Conservation (phyloP, 2,888 invertebrate genomes). For the Tenthredo livida region DNA sequence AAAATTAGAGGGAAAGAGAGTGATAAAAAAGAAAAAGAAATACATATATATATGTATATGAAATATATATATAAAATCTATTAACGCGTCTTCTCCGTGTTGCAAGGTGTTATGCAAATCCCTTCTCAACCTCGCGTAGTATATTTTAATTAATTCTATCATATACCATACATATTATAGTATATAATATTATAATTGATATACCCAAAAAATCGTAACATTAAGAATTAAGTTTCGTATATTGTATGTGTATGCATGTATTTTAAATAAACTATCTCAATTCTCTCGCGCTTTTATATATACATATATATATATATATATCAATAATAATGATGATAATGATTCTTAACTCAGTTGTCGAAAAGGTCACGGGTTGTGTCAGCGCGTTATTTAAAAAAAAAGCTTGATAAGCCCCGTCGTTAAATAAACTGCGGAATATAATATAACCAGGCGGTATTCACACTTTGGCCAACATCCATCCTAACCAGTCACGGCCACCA, state of each 20-base stretch:
- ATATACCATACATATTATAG: not conserved
- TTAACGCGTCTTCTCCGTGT: not conserved
- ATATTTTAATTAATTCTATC: not conserved
- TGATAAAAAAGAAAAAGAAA: not conserved
- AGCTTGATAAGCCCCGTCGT: conserved; percentile 16
- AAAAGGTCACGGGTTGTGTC: conserved; percentile 33
- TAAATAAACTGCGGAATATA: conserved; percentile 29
- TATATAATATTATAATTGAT: too few relatives aligned
- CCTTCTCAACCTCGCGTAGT: not conserved
- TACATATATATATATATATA: too few relatives aligned
- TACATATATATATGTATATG: not conserved
- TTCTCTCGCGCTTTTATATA: not conserved
- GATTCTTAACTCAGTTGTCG: not conserved
- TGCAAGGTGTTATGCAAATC: conserved; percentile 11
- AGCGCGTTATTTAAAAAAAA: not conserved
- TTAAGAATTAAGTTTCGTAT: too few relatives aligned
- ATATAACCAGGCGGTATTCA: conserved; percentile 11
- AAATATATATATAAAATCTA: not conserved
- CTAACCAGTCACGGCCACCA: conserved; percentile 66
- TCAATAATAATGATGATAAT: not conserved
- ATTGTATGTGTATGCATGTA: too few relatives aligned
- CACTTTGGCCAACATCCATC: conserved; percentile 62
- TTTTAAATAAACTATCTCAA: not conserved
- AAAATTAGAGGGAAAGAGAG: not conserved
- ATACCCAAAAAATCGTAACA: too few relatives aligned